Percentiles rank a stretch among this genome's conserved stretches.
Conservation (phyloP, 2,113 vertebrate genomes). For the Oplegnathus fasciatus region DNA sequence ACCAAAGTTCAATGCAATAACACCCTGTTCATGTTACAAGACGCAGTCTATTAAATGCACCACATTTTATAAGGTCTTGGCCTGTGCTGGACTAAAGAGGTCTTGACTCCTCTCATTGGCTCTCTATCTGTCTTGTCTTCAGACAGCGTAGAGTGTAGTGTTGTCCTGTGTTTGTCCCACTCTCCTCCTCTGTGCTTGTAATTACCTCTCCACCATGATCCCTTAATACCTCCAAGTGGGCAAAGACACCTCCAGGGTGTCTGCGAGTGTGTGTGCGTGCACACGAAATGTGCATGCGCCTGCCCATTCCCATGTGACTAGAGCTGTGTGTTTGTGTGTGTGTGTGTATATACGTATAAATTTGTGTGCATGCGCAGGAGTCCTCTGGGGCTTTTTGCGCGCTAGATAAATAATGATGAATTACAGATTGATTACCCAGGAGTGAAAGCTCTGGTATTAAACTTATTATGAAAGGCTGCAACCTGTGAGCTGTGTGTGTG, state of each 20-base stretch:
- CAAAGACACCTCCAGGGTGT: conserved; percentile 63
- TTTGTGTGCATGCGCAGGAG: conserved; percentile 30
- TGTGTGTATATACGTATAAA: conserved; percentile 17
- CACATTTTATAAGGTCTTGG: conserved; percentile 14
- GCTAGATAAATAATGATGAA: conserved; percentile 82
- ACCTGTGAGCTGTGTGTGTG: conserved; percentile 48
- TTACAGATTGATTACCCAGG: conserved; percentile 83
- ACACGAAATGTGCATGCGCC: not conserved
- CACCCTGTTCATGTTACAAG: not conserved
- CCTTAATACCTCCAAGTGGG: conserved; percentile 72
- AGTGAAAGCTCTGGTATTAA: conserved; percentile 77
- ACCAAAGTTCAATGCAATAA: not conserved
- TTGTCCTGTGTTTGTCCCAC: conserved; percentile 59
- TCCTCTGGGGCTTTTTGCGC: conserved; percentile 65
- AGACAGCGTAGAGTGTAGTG: not conserved
- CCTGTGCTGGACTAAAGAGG: conserved; percentile 22
- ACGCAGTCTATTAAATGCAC: not conserved
- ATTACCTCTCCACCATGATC: conserved; percentile 75
- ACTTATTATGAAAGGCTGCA: conserved; percentile 74
- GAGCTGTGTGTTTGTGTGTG: conserved; percentile 32
- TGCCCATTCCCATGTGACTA: conserved; percentile 38
- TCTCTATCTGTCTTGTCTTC: conserved; percentile 24
- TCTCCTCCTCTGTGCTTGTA: conserved; percentile 58
- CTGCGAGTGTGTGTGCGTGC: not conserved
- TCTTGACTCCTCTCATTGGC: conserved; percentile 12